Percentiles rank a stretch among this genome's conserved stretches.
These are phyloP conservation scores for Poecilobothrus nobilitatus DNA, from an alignment of 2,888 invertebrate species.

Conservation along the genomic window DNA sequence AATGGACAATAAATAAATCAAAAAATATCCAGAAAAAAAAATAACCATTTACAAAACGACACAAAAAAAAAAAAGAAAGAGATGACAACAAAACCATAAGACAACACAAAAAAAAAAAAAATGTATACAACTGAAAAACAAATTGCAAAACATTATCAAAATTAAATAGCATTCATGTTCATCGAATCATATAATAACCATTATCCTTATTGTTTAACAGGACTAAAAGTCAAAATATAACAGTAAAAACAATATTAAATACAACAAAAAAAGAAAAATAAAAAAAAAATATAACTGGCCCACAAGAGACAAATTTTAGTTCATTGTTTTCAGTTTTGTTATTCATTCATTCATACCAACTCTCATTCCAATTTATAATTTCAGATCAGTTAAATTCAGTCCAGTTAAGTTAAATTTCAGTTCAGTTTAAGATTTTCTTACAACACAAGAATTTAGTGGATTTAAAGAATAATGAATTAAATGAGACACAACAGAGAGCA, in stretches of 20 bases:
- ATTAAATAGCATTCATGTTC: slow-evolving; percentile 1
- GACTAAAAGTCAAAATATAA: background rate
- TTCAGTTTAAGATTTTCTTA: too few species aligned
- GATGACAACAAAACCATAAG: too few species aligned
- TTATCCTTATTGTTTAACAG: slow-evolving; percentile 6
- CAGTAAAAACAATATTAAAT: too few species aligned
- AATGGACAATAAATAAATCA: background rate
- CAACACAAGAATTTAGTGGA: too few species aligned
- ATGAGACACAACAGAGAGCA: too few species aligned
- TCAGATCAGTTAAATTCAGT: too few species aligned
- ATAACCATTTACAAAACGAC: background rate
- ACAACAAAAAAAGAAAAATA: background rate
- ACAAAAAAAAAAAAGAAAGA: background rate
- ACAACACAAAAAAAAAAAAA: background rate
- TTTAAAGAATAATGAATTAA: too few species aligned
- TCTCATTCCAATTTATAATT: too few species aligned
- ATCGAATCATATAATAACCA: slow-evolving; percentile 1
- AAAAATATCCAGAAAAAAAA: background rate
- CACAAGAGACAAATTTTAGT: background rate
- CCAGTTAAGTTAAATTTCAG: too few species aligned
- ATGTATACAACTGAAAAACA: background rate
- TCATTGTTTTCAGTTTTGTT: background rate
- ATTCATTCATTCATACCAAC: too few species aligned
- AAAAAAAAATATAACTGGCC: background rate
- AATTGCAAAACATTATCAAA: slow-evolving; percentile 5